Base-by-base conservation (phyloP, 2,113 vertebrate species). In the Mesoclemmys tuberculata region DNA sequence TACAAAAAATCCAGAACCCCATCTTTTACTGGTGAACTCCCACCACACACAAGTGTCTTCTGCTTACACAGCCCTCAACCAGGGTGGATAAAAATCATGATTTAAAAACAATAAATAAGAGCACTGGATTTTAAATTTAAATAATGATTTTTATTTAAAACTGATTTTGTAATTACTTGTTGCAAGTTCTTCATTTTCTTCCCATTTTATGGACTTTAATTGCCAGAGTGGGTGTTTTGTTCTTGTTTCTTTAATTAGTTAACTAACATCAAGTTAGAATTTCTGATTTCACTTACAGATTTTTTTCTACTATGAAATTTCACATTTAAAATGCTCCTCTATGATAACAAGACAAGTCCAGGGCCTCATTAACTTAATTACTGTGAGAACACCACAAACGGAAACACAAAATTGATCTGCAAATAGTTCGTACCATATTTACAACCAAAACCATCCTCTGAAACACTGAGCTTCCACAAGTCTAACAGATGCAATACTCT, bases 201-300 rank as follows among this genome's bases (percentile, higher is more conserved):
- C 41, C 7, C n/a, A 84, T 80, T 90, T 84, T 89, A 88, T 19
- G 89, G 56, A 78, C n/a, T 71, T 74, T 90, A 96, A 96, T 90
- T 90, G 80, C 48, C 93, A 26, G 81, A 88, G 27, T 46, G 12
- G 8, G 46, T 89, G 27, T 64, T 88, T 80, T 68, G 78, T 21
- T 93, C 85, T 90, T 88, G 71, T 19, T 84, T 80, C 87, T 95
- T 89, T 95, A 92, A 95, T 95, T 96, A 93, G 68, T 85, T 38
- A 74, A 77, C 52, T 81, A 38, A 94, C 87, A 88, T 87, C 0
- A 0, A 87, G 14, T 26, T 52, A 14, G 41, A 44, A 27, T 27
- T 77, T 77, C 44, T 44, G 2, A 44, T 77, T 75, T 27, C 74
- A 27, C 26, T 14, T 46, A 89, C 26, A n/a, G 7, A 41, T 87